phyloP scores from a whole-genome alignment of 30 jellyfish, hydroid and myxozoan genomes.

The Aurelia sp. region DNA sequence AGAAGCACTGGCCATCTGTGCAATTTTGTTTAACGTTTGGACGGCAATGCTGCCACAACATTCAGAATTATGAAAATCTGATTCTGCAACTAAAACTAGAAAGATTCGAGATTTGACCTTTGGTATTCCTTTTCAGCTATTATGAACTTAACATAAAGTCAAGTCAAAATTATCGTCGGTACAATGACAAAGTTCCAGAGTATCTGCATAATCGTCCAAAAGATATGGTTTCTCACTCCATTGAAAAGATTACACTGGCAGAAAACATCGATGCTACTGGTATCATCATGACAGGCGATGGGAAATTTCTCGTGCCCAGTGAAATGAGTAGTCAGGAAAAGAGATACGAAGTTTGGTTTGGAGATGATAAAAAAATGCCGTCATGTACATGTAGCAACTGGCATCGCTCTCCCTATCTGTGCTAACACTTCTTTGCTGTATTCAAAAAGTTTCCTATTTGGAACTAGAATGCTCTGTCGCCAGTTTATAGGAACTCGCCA shows the following conservation, averaged over 20 bases:
- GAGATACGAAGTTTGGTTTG: slow-evolving; percentile 13
- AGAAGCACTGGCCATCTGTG: too few relatives aligned
- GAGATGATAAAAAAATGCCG: slow-evolving; percentile 47
- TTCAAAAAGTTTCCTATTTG: slow-evolving; percentile 4
- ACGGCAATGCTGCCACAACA: too few relatives aligned
- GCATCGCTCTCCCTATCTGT: too few relatives aligned
- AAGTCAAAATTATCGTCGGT: background rate
- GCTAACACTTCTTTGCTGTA: too few relatives aligned
- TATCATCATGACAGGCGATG: slow-evolving; percentile 3
- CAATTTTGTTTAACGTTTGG: too few relatives aligned
- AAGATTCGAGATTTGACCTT: too few relatives aligned
- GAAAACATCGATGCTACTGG: background rate
- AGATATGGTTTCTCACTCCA: slow-evolving; percentile 16
- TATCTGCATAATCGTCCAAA: slow-evolving; percentile 27
- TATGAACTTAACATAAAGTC: background rate
- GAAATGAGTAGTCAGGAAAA: background rate
- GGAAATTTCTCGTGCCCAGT: background rate
- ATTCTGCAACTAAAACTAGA: too few relatives aligned
- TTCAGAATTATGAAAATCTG: too few relatives aligned
- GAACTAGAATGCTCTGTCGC: slow-evolving; percentile 24
- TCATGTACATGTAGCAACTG: slow-evolving; percentile 12
- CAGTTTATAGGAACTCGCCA: slow-evolving; percentile 38
- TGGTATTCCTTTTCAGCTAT: background rate
- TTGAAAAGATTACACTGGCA: slow-evolving; percentile 8
- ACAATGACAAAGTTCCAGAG: background rate